These are phyloP conservation scores for Acanthochromis polyacanthus DNA, from an alignment of 2,113 vertebrate genomes.

Conservation along the genomic window DNA sequence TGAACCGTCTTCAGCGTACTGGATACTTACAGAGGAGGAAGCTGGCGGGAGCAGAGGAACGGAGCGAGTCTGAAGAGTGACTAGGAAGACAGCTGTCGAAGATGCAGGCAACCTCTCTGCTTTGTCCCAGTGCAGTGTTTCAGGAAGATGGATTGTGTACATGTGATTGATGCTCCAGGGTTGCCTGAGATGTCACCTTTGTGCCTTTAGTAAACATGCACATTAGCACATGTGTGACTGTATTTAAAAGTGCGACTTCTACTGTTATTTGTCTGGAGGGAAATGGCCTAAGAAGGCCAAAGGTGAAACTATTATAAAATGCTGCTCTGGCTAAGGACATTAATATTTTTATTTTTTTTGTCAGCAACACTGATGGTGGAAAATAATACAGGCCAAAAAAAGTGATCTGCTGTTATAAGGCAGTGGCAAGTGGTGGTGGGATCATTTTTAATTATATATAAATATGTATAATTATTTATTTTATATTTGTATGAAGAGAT, in stretches of 20 bases:
- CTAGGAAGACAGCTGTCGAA: constrained; percentile 53
- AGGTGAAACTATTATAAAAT: constrained; percentile 36
- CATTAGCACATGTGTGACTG: not conserved
- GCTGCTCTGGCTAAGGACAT: constrained; percentile 46
- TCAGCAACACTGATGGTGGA: constrained; percentile 59
- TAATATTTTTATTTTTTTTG: constrained; percentile 11
- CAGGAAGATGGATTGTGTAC: constrained; percentile 11
- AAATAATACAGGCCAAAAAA: constrained; percentile 20
- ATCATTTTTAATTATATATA: constrained; percentile 50
- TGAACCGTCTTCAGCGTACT: constrained; percentile 84
- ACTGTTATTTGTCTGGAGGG: constrained; percentile 24
- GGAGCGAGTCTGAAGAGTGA: constrained; percentile 70
- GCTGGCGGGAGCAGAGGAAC: constrained; percentile 80
- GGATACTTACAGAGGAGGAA: constrained; percentile 87
- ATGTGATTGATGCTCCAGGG: not conserved
- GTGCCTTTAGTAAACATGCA: constrained; percentile 36
- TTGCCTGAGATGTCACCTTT: constrained; percentile 30
- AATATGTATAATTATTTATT: constrained; percentile 73
- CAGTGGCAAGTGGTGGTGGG: constrained; percentile 79
- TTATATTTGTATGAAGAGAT: constrained; percentile 55
- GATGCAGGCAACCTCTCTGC: not conserved
- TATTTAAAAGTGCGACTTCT: constrained; percentile 30
- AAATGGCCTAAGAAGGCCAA: constrained; percentile 24
- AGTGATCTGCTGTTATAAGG: constrained; percentile 85
- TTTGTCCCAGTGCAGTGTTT: constrained; percentile 12